Base-by-base conservation (phyloP, 2,113 vertebrate species). In the Lophochroa leadbeateri region DNA sequence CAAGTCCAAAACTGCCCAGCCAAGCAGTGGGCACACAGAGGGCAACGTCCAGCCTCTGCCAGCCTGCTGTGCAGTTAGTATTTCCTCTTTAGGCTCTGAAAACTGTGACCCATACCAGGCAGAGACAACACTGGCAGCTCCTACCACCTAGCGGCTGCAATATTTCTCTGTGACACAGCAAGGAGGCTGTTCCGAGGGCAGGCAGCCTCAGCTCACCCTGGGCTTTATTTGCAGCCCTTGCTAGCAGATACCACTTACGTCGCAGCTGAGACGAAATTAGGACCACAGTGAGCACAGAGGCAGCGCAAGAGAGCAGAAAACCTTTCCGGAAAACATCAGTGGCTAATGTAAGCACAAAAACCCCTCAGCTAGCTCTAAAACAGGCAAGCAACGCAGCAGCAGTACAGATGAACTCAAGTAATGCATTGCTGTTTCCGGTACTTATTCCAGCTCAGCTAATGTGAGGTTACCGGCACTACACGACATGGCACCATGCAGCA, bases 101-200 rank as follows among this genome's bases (percentile, higher is more conserved):
- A 94, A 53, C 57, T 28, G 49, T 24, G 57, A 60, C 49, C 69
- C 20, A 27, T 9, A 53, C 6, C 23, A 57, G 28, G 31, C 67
- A 82, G 86, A 91, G 90, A 57, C 83, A 88, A 61, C 19, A 37
- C 64, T 95, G 82, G 96, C 67, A 85, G 68, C 74, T 94, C 65
- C 95, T 96, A 97, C 97, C 97, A 97, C 72, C 95, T 92, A 94
- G 95, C 63, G 97, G 97, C 71, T 91, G 81, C 83, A 77, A 4
- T 16, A 16, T 9, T 55, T 43, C 64, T 20, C 46, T 55, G 49
- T 15, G 47, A 4, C 11, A 41, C 55, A 61, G 63, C 1, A 2
- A 58, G 55, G 50, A 75, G 53, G 61, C 28, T 55, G 25, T 4
- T 7, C 19, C 43, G 41, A 80, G 52, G 44, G 33, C 85, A 39